These are phyloP conservation scores for Octopus sinensis DNA, from an alignment of 1,140 invertebrate species.

Conservation along the genomic window DNA sequence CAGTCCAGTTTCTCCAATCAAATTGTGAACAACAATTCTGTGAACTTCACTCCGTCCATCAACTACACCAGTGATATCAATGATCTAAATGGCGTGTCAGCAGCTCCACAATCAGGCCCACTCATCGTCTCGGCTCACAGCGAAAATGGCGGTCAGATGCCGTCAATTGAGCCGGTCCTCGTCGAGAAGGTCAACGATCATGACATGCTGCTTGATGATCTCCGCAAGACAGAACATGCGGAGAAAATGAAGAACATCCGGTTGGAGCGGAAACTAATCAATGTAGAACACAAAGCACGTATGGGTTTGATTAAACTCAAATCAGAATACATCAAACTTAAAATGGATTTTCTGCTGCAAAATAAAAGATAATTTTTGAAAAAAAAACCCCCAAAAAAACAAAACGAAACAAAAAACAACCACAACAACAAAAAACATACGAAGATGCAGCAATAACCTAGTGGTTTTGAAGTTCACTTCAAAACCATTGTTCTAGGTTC, in stretches of 20 bases:
- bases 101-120: not conserved
- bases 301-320: not conserved
- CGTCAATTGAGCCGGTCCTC: not conserved
- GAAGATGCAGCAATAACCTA: too few relatives aligned
- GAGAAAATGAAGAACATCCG: not conserved
- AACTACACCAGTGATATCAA: not conserved
- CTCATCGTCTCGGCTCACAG: not conserved
- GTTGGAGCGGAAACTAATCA: not conserved
- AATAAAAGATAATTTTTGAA: not conserved
- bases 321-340: not conserved
- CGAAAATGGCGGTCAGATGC: not conserved
- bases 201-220: not conserved
- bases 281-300: not conserved
- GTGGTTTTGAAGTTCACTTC: too few relatives aligned
- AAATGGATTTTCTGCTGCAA: not conserved
- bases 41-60: not conserved
- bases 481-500: too few relatives aligned
- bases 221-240: not conserved
- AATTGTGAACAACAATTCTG: not conserved
- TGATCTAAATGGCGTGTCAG: not conserved
- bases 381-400: too few relatives aligned
- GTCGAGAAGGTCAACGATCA: not conserved
- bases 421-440: too few relatives aligned
- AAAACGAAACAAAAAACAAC: too few relatives aligned
- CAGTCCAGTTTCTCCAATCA: not conserved